These are phyloP conservation scores for Lepidiolamprologus cunningtoni DNA, from an alignment of 2,113 vertebrate genomes.

Conservation along the genomic window DNA sequence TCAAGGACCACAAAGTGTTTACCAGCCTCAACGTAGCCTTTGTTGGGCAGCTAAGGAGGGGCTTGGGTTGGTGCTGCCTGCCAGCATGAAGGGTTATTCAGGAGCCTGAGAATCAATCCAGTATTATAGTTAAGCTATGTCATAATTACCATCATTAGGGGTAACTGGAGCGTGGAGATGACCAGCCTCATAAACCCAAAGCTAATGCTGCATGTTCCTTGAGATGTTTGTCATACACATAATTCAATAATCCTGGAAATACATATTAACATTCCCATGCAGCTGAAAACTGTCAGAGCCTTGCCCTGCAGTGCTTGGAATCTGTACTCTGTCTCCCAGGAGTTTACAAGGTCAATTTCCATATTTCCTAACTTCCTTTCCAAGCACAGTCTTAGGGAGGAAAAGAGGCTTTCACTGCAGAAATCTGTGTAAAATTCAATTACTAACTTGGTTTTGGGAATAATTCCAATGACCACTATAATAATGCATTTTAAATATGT, in stretches of 20 bases:
- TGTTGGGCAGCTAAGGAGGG: conserved; percentile 49
- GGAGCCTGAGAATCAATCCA: conserved; percentile 78
- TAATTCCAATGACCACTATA: conserved; percentile 35
- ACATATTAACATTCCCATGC: conserved; percentile 68
- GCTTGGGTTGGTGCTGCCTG: conserved; percentile 33
- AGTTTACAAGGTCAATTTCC: conserved; percentile 50
- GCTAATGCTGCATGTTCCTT: conserved; percentile 70
- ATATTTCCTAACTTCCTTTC: conserved; percentile 19
- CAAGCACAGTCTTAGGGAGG: background rate
- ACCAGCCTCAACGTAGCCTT: conserved; percentile 65
- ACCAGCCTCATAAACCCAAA: conserved; percentile 65
- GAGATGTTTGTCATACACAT: conserved; percentile 78
- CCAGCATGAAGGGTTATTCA: conserved; percentile 70
- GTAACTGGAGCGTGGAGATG: conserved; percentile 80
- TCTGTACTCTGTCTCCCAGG: conserved; percentile 6
- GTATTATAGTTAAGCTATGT: conserved; percentile 87
- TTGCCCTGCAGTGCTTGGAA: conserved; percentile 26
- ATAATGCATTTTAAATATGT: conserved; percentile 20
- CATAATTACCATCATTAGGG: conserved; percentile 91
- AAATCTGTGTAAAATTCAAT: conserved; percentile 42
- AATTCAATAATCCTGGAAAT: conserved; percentile 93
- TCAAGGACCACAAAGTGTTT: conserved; percentile 52
- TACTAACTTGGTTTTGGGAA: conserved; percentile 22
- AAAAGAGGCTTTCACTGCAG: background rate
- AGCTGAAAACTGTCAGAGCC: conserved; percentile 47